phyloP scores from a whole-genome alignment of 1,140 invertebrate species.

The Hestina assimilis region DNA sequence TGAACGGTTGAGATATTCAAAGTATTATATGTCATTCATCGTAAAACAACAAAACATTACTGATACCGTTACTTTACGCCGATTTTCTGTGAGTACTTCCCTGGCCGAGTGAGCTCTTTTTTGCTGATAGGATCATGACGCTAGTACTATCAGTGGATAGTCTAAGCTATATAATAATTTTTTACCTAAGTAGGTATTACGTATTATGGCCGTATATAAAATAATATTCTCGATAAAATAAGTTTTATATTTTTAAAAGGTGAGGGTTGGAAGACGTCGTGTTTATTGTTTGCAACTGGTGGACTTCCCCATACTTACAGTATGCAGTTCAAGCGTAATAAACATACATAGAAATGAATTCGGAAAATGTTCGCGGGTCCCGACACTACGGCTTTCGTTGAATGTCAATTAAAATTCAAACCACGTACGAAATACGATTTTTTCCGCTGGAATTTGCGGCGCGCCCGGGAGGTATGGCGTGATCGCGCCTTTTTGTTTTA shows the following conservation, averaged over 20 bases:
- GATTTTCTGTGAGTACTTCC: too few relatives aligned
- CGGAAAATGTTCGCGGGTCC: constrained; percentile 48
- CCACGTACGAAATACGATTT: constrained; percentile 76
- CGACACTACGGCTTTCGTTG: constrained; percentile 42
- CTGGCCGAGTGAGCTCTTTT: too few relatives aligned
- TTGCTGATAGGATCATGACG: too few relatives aligned
- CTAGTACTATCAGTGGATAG: too few relatives aligned
- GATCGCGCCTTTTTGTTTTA: constrained; percentile 73
- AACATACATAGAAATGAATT: constrained; percentile 41
- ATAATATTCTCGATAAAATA: too few relatives aligned
- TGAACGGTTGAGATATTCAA: too few relatives aligned
- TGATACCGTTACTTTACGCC: too few relatives aligned
- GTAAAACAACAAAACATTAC: too few relatives aligned
- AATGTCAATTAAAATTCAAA: constrained; percentile 79
- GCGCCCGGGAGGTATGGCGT: constrained; percentile 71
- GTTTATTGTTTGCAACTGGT: constrained; percentile 40
- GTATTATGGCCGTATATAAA: too few relatives aligned
- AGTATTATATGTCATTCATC: too few relatives aligned
- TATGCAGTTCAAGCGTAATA: constrained; percentile 27
- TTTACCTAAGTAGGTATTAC: too few relatives aligned
- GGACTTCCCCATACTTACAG: constrained; percentile 11
- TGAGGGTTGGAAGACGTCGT: not conserved
- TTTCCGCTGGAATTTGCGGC: constrained; percentile 75
- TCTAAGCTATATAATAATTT: too few relatives aligned
- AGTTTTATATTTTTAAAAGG: not conserved